A percentile compares a stretch with the other conserved stretches of the same genome.
Conservation (phyloP, 2,888 invertebrate species). For the Patella depressa region DNA sequence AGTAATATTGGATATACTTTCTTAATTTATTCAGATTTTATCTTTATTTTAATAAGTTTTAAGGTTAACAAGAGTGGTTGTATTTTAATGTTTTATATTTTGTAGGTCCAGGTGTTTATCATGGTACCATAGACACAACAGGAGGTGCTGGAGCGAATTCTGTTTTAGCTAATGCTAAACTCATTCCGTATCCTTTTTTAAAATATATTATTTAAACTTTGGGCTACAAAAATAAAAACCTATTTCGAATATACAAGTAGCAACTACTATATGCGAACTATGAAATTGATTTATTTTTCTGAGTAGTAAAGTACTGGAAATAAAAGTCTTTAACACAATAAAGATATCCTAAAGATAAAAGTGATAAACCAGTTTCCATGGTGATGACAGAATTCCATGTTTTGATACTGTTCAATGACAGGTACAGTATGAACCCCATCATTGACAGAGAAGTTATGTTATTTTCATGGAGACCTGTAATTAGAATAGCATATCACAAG, state of each 20-base stretch:
- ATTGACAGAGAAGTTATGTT: too few species aligned
- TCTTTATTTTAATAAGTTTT: too few species aligned
- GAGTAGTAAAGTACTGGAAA: too few species aligned
- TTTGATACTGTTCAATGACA: slow-evolving; percentile 85
- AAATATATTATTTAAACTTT: not conserved
- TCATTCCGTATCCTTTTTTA: slow-evolving; percentile 44
- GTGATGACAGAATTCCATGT: slow-evolving; percentile 92
- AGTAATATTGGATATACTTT: not conserved
- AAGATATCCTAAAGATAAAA: slow-evolving; percentile 59
- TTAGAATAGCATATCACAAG: too few species aligned
- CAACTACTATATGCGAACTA: too few species aligned
- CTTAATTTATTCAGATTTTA: too few species aligned
- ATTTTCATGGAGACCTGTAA: too few species aligned
- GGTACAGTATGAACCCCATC: slow-evolving; percentile 61
- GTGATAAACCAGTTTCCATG: slow-evolving; percentile 78
- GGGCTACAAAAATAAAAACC: too few species aligned
- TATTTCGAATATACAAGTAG: too few species aligned
- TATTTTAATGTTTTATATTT: slow-evolving; percentile 9
- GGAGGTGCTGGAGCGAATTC: slow-evolving; percentile 60
- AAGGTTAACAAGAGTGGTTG: too few species aligned
- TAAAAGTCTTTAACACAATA: not conserved
- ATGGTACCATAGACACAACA: slow-evolving; percentile 79
- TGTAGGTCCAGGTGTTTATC: slow-evolving; percentile 81
- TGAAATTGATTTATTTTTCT: too few species aligned
- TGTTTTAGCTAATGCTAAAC: slow-evolving; percentile 61